These are phyloP conservation scores for Lasioglossum villosulum DNA, from an alignment of 2,888 invertebrate genomes.

Conservation along the genomic window DNA sequence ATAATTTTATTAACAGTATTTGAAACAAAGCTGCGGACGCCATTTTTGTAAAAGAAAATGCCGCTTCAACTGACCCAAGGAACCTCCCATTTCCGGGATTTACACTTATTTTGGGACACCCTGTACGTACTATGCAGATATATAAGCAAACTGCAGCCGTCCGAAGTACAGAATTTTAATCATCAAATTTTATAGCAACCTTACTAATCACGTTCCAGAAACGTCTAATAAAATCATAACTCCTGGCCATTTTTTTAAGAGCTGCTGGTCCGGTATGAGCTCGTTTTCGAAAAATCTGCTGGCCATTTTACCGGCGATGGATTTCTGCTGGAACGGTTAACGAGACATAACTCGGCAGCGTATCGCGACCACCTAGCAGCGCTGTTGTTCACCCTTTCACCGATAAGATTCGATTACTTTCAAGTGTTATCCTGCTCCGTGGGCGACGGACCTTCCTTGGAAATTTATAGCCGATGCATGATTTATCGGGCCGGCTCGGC, in stretches of 20 bases:
- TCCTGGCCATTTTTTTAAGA: neutral
- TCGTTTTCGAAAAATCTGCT: neutral
- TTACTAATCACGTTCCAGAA: neutral
- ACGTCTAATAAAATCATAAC: neutral
- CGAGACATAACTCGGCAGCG: neutral
- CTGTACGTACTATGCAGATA: too few relatives aligned
- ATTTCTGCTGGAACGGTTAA: slow-evolving; percentile 8
- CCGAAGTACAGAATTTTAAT: too few relatives aligned
- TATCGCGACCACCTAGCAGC: neutral
- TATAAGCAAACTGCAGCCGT: too few relatives aligned
- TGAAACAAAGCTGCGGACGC: too few relatives aligned
- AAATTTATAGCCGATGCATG: slow-evolving; percentile 64
- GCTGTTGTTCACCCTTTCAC: neutral
- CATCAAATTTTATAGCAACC: too few relatives aligned
- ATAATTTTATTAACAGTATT: too few relatives aligned
- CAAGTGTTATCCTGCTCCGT: slow-evolving; percentile 9
- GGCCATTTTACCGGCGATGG: slow-evolving; percentile 6
- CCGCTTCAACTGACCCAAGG: too few relatives aligned
- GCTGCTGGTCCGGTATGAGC: neutral
- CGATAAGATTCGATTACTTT: slow-evolving; percentile 43
- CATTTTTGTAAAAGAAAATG: too few relatives aligned
- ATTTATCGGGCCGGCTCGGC: slow-evolving; percentile 64
- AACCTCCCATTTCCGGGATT: too few relatives aligned
- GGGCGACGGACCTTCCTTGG: slow-evolving; percentile 21
- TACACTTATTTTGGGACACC: too few relatives aligned